Evolutionary conservation across 2,797 vertebrate genomes (phyloP).

Genomic region (Pangasius sanitwongsei): DNA sequence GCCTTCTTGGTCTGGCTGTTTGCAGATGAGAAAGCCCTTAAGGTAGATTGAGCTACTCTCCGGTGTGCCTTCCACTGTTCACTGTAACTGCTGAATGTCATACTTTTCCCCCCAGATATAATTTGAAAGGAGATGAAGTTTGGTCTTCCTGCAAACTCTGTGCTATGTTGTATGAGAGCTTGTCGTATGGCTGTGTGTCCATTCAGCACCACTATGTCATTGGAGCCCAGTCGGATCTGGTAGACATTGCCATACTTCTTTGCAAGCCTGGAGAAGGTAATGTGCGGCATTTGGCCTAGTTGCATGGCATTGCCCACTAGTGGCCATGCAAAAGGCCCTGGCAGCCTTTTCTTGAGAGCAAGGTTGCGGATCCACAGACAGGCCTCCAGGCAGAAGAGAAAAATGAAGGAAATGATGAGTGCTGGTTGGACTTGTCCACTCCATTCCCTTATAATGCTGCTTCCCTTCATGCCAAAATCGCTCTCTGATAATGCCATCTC

Average conservation of each 20-base stretch:
- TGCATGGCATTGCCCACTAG: slow-evolving; percentile 85
- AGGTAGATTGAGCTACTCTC: slow-evolving; percentile 78
- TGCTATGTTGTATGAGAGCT: slow-evolving; percentile 77
- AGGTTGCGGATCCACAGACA: slow-evolving; percentile 72
- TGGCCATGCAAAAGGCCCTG: slow-evolving; percentile 84
- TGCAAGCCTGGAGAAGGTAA: slow-evolving; percentile 76
- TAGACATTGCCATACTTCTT: slow-evolving; percentile 82
- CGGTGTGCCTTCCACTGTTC: slow-evolving; percentile 80
- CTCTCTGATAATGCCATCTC: slow-evolving; percentile 67
- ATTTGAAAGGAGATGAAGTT: slow-evolving; percentile 83
- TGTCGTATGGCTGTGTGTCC: slow-evolving; percentile 74
- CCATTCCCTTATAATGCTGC: slow-evolving; percentile 73
- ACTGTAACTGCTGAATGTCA: slow-evolving; percentile 79
- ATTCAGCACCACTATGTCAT: slow-evolving; percentile 82
- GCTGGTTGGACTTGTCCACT: slow-evolving; percentile 77
- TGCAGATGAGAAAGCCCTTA: slow-evolving; percentile 79
- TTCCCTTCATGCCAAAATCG: slow-evolving; percentile 72
- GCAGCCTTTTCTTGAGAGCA: slow-evolving; percentile 70
- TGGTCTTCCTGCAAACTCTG: slow-evolving; percentile 84
- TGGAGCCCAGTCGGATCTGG: slow-evolving; percentile 81
- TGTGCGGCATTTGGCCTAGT: slow-evolving; percentile 84
- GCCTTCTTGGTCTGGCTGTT: slow-evolving; percentile 72
- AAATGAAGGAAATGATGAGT: slow-evolving; percentile 74
- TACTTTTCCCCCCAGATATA: slow-evolving; percentile 82
- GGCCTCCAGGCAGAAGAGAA: slow-evolving; percentile 78